Percentiles rank a stretch among this genome's conserved stretches.
phyloP scores from a whole-genome alignment of 2,888 invertebrate genomes.

The Oscheius myriophilus region DNA sequence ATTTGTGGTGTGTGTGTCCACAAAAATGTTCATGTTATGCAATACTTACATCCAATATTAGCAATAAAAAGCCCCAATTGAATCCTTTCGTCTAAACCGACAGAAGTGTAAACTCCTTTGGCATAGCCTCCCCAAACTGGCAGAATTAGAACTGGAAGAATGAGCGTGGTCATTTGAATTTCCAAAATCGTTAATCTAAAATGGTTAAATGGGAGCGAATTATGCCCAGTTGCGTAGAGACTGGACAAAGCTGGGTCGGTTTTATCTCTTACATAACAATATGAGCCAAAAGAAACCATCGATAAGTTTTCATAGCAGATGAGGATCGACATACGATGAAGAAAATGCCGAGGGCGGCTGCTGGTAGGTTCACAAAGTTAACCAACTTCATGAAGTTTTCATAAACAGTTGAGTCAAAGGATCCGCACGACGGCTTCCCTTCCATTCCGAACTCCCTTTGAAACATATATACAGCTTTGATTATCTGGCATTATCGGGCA shows the following conservation, averaged over 20 bases:
- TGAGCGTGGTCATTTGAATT: constrained; percentile 5
- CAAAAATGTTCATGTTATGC: too few species aligned
- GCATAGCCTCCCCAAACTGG: constrained; percentile 23
- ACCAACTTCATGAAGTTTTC: neutral
- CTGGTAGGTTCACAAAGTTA: constrained; percentile 4
- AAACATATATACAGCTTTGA: too few species aligned
- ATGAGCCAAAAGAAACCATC: constrained; percentile 6
- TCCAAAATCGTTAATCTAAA: neutral
- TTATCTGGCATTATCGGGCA: too few species aligned
- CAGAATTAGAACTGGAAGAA: constrained; percentile 8
- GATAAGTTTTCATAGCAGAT: constrained; percentile 8
- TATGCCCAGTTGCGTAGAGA: too few species aligned
- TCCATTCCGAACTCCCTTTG: too few species aligned
- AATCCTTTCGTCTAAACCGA: neutral
- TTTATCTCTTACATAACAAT: constrained; percentile 4
- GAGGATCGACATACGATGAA: constrained; percentile 3
- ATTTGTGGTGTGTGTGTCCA: too few species aligned
- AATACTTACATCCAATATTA: too few species aligned
- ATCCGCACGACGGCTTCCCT: constrained; percentile 1
- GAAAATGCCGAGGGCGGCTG: neutral
- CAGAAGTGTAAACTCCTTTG: neutral
- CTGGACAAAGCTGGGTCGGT: too few species aligned
- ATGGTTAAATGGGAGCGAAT: neutral
- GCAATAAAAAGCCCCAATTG: constrained; percentile 9
- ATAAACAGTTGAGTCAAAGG: neutral